Conservation (phyloP, 2,888 invertebrate species). For the Lasioglossum morio region DNA sequence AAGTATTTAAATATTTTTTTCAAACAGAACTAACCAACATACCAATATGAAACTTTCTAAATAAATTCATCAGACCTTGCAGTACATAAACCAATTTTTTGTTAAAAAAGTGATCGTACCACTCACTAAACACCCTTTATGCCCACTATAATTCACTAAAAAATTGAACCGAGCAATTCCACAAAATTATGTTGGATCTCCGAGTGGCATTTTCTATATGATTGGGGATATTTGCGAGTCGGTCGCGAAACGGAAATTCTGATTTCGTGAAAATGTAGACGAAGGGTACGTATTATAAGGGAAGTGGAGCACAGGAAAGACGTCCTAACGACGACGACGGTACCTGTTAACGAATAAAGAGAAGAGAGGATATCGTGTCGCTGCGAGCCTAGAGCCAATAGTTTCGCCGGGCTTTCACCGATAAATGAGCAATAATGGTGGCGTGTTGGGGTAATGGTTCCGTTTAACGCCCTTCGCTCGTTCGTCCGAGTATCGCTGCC, state of each 20-base stretch:
- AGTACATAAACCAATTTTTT: neutral
- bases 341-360: slow-evolving; percentile 40
- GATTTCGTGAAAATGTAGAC: slow-evolving; percentile 41
- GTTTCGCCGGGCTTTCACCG: slow-evolving; percentile 70
- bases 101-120: neutral
- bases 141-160: neutral
- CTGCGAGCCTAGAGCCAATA: slow-evolving; percentile 69
- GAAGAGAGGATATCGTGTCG: slow-evolving; percentile 55
- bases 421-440: slow-evolving; percentile 79
- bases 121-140: too few relatives aligned
- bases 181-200: neutral
- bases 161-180: neutral
- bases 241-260: neutral
- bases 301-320: slow-evolving; percentile 31
- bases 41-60: too few relatives aligned
- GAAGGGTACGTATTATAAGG: neutral
- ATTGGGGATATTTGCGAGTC: slow-evolving; percentile 13
- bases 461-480: slow-evolving; percentile 73
- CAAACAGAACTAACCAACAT: too few relatives aligned
- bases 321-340: slow-evolving; percentile 25
- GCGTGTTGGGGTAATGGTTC: slow-evolving; percentile 74
- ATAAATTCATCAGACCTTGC: too few relatives aligned
- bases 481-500: slow-evolving; percentile 66
- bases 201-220: neutral
- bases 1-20: too few relatives aligned